Evolutionary conservation across 1,140 invertebrate genomes (phyloP).

Genomic region (Drosophila kanapiae): DNA sequence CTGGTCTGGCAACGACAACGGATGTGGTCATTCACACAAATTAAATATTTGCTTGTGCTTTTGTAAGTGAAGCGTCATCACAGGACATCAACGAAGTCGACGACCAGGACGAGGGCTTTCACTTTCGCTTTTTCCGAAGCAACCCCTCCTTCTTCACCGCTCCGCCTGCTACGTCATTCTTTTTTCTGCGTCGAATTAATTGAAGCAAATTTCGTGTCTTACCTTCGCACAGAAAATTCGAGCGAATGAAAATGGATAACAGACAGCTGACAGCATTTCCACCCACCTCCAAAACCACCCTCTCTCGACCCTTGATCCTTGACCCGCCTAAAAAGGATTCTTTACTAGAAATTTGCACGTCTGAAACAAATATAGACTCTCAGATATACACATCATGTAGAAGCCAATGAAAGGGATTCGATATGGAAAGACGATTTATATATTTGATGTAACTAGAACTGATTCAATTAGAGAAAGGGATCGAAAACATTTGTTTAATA

Average conservation of each 20-base stretch:
- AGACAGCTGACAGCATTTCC: constrained; percentile 18
- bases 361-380: not conserved
- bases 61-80: constrained; percentile 55
- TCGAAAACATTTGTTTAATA: too few species aligned
- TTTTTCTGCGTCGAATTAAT: constrained; percentile 53
- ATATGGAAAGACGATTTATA: constrained; percentile 10
- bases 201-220: constrained; percentile 45
- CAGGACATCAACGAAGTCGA: constrained; percentile 34
- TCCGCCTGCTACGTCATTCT: constrained; percentile 1
- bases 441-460: not conserved
- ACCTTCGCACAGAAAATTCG: constrained; percentile 13
- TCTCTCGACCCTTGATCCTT: not conserved
- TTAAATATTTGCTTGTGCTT: constrained; percentile 72
- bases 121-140: constrained; percentile 1
- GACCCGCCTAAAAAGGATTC: too few species aligned
- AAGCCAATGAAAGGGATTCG: constrained; percentile 11
- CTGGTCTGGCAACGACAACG: constrained; percentile 36
- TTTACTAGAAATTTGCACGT: not conserved
- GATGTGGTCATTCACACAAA: constrained; percentile 73
- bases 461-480: too few species aligned
- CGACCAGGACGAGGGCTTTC: constrained; percentile 15
- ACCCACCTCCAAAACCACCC: not conserved
- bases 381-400: not conserved
- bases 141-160: not conserved
- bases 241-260: constrained; percentile 21